These are phyloP conservation scores for Drepana arcuata DNA, from an alignment of 1,140 invertebrate species.

Conservation along the genomic window DNA sequence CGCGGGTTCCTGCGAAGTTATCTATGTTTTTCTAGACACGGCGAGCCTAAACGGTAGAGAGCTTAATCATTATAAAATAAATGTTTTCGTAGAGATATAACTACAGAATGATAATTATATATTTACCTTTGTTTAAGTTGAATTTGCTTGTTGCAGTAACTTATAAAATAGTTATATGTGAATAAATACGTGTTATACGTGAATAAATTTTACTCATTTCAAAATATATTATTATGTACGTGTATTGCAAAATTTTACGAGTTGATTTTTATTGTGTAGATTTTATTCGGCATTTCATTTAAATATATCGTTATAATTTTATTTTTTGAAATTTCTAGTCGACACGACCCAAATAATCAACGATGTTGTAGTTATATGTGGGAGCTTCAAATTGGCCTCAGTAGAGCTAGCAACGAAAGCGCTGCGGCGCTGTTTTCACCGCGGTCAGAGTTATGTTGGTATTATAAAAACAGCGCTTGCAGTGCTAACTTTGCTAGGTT, in stretches of 20 bases:
- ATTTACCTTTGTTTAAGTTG: conserved; percentile 66
- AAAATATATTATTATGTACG: no score
- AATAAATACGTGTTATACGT: conserved; percentile 49
- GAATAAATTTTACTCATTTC: conserved; percentile 38
- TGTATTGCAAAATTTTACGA: conserved; percentile 12
- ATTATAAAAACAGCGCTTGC: no score
- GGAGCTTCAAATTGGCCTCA: no score
- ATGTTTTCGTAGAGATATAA: conserved; percentile 65
- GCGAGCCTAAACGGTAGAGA: conserved; percentile 66
- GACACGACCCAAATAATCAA: conserved; percentile 49
- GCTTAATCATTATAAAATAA: conserved; percentile 61
- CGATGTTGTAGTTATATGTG: conserved; percentile 35
- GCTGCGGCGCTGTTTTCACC: no score
- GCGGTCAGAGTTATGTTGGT: no score
- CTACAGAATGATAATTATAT: conserved; percentile 49
- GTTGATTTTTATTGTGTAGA: conserved; percentile 16
- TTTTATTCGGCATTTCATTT: conserved; percentile 19
- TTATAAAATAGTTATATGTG: conserved; percentile 48
- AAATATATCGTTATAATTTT: conserved; percentile 20
- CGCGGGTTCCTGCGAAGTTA: conserved; percentile 15
- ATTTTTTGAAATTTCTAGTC: conserved; percentile 53
- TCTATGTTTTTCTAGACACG: conserved; percentile 42
- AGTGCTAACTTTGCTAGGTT: no score
- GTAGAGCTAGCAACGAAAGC: no score
- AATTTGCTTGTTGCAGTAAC: conserved; percentile 56